Evolutionary conservation across 2,888 invertebrate species (phyloP).

Genomic region (Trachelus troglodyta): DNA sequence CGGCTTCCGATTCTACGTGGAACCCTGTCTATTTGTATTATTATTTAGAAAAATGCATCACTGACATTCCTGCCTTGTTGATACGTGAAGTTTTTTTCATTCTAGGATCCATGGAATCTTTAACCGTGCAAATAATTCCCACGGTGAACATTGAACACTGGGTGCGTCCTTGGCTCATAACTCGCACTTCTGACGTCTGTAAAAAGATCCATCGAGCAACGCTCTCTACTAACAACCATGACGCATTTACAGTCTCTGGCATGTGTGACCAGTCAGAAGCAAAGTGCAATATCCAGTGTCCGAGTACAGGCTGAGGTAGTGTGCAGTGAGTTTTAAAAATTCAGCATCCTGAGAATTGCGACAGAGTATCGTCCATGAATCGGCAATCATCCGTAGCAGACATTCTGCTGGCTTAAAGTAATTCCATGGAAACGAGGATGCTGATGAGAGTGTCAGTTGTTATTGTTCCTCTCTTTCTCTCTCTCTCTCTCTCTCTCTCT

Average conservation of each 20-base stretch:
- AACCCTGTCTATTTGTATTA: neutral
- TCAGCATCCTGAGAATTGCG: neutral
- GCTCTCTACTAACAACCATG: neutral
- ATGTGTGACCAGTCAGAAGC: neutral
- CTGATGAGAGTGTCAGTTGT: neutral
- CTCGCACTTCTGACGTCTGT: conserved; percentile 45
- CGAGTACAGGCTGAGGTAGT: neutral
- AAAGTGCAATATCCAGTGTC: neutral
- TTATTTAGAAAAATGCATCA: neutral
- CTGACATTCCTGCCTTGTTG: neutral
- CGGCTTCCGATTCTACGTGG: neutral
- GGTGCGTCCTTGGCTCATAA: conserved; percentile 47
- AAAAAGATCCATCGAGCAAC: conserved; percentile 24
- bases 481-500: neutral
- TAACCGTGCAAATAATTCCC: neutral
- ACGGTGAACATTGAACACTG: neutral
- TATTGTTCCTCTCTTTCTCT: neutral
- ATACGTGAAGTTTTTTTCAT: neutral
- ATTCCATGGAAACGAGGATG: neutral
- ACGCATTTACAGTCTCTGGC: neutral
- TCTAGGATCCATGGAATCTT: neutral
- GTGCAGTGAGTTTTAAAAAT: neutral
- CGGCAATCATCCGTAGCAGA: neutral
- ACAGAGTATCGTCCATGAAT: neutral
- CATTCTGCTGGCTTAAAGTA: neutral